Conservation (phyloP, 1,140 invertebrate genomes). For the Vollenhovia emeryi region DNA sequence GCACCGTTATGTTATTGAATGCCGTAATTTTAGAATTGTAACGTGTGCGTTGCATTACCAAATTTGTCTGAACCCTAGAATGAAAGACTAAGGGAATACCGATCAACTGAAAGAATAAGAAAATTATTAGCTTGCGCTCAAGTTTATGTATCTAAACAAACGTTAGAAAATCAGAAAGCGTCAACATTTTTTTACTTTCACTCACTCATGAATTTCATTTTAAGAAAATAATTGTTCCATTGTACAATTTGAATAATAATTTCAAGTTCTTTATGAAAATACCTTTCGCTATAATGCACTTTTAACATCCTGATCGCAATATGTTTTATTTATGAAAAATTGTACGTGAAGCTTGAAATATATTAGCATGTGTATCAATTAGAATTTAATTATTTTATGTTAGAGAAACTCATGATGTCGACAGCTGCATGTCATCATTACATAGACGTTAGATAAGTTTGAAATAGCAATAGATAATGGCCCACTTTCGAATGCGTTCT, state of each 20-base stretch:
- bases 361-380: not conserved
- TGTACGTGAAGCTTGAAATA: not conserved
- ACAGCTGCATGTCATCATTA: not conserved
- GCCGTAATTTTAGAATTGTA: slow-evolving; percentile 85
- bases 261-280: not conserved
- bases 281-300: not conserved
- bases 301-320: not conserved
- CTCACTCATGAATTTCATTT: not conserved
- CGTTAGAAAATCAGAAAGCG: not conserved
- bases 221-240: not conserved
- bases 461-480: not conserved
- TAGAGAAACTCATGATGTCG: not conserved
- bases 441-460: slow-evolving; percentile 13
- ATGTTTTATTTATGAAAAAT: not conserved
- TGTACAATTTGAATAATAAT: not conserved
- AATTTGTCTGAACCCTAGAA: slow-evolving; percentile 89
- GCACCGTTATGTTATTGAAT: slow-evolving; percentile 88
- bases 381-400: no score
- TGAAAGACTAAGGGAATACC: slow-evolving; percentile 87
- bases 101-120: slow-evolving; percentile 81
- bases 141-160: not conserved
- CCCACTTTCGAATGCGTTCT: slow-evolving; percentile 52
- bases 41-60: slow-evolving; percentile 87
- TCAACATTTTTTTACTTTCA: not conserved
- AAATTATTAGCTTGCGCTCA: not conserved